phyloP scores from a whole-genome alignment of 2,797 vertebrate genomes.

The Phyllotis vaccarum region DNA sequence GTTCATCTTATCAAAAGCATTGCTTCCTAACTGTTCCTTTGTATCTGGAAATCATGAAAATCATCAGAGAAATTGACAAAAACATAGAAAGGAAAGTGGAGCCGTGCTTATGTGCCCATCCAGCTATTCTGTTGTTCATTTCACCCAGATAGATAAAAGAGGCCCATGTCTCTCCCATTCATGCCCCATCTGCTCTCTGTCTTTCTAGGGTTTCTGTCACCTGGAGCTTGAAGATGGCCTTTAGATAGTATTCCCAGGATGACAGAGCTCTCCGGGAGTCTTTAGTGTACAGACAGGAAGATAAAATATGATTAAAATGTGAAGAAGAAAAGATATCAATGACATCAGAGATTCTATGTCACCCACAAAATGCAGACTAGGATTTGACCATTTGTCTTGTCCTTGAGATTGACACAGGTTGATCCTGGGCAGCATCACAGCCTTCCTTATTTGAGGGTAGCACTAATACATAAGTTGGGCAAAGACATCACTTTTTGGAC shows the following conservation, averaged over 20 bases:
- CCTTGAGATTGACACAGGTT: background rate
- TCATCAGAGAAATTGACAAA: background rate
- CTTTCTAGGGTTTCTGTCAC: slow-evolving; percentile 16
- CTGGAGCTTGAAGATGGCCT: background rate
- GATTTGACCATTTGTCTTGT: background rate
- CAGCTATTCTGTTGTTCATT: background rate
- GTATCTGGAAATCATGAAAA: background rate
- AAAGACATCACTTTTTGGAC: background rate
- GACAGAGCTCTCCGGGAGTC: background rate
- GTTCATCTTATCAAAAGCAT: background rate
- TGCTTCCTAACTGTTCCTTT: slow-evolving; percentile 20
- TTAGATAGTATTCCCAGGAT: background rate
- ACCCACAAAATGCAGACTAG: background rate
- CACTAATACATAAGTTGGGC: background rate
- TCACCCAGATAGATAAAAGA: background rate
- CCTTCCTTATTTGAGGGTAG: background rate
- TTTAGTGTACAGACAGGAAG: background rate
- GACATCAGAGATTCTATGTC: background rate
- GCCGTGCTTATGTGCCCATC: background rate
- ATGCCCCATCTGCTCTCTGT: background rate
- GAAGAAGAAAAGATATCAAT: background rate
- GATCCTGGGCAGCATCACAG: background rate
- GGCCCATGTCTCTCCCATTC: background rate
- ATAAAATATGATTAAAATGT: background rate
- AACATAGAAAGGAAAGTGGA: background rate